These are phyloP conservation scores for Cassiopea andromeda DNA, from an alignment of 30 jellyfish, hydroid and myxozoan genomes.

Conservation along the genomic window DNA sequence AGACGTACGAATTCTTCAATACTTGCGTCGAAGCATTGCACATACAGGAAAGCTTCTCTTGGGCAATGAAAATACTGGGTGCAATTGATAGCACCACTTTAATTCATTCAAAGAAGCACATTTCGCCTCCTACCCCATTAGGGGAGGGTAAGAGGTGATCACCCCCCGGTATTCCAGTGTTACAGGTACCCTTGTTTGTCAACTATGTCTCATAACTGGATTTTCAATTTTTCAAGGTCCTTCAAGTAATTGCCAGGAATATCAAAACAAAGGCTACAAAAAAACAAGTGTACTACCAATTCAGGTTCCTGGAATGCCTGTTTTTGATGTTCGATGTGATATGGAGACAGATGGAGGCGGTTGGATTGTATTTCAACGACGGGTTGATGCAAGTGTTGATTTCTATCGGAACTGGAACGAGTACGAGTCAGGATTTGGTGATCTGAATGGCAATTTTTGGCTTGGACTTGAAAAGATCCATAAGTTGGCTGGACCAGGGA, in stretches of 20 bases:
- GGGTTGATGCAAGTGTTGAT: slow-evolving; percentile 46
- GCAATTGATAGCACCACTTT: no score
- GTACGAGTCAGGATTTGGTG: slow-evolving; percentile 54
- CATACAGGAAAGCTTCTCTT: no score
- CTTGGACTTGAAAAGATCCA: slow-evolving; percentile 53
- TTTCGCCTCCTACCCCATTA: no score
- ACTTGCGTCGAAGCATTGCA: no score
- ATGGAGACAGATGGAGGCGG: slow-evolving; percentile 69
- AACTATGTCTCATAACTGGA: no score
- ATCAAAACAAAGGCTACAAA: neutral
- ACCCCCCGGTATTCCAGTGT: no score
- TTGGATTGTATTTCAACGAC: slow-evolving; percentile 62
- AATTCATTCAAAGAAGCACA: no score
- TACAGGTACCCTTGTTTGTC: no score
- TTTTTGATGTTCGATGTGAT: slow-evolving; percentile 35
- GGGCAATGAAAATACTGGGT: no score
- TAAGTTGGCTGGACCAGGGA: slow-evolving; percentile 42
- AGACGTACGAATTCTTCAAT: no score
- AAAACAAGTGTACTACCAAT: neutral
- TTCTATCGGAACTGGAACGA: slow-evolving; percentile 43
- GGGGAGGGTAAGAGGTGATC: no score
- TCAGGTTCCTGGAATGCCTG: neutral
- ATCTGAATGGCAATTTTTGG: slow-evolving; percentile 63
- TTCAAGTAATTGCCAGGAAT: neutral
- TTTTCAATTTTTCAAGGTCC: neutral